phyloP scores from a whole-genome alignment of 2,797 vertebrate species.

The Molossus molossus region DNA sequence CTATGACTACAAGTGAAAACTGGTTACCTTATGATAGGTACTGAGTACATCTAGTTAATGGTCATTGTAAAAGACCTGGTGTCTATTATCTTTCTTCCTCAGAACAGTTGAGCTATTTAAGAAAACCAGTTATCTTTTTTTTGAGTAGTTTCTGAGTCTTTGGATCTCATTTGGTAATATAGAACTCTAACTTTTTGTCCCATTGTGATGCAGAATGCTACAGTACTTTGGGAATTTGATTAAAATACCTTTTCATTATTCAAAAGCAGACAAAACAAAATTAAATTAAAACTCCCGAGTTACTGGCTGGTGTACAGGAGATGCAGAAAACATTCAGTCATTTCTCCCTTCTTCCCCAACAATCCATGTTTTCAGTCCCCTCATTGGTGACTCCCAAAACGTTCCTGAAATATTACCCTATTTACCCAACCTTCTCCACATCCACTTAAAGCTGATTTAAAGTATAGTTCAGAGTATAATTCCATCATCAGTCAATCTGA shows the following conservation, averaged over 20 bases:
- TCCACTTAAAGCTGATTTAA: background rate
- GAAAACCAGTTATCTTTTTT: constrained; percentile 20
- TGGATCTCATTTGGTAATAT: background rate
- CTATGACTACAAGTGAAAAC: background rate
- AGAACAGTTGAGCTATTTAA: background rate
- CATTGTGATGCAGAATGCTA: background rate
- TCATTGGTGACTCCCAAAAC: constrained; percentile 22
- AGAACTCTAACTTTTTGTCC: background rate
- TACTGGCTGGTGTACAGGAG: constrained; percentile 44
- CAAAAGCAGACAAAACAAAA: background rate
- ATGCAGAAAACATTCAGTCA: constrained; percentile 37
- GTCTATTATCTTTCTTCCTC: background rate
- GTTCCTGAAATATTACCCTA: constrained; percentile 5
- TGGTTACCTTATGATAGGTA: background rate
- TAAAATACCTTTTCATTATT: background rate
- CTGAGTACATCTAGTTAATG: background rate
- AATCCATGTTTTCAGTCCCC: background rate
- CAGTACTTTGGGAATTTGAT: background rate
- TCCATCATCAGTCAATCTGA: background rate
- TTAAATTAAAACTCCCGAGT: background rate
- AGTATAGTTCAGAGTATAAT: background rate
- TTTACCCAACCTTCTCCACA: background rate
- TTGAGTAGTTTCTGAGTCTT: constrained; percentile 45
- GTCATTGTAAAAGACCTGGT: background rate
- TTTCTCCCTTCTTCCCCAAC: background rate